Conservation (phyloP, 1,140 invertebrate genomes). For the Tetranychus urticae region DNA sequence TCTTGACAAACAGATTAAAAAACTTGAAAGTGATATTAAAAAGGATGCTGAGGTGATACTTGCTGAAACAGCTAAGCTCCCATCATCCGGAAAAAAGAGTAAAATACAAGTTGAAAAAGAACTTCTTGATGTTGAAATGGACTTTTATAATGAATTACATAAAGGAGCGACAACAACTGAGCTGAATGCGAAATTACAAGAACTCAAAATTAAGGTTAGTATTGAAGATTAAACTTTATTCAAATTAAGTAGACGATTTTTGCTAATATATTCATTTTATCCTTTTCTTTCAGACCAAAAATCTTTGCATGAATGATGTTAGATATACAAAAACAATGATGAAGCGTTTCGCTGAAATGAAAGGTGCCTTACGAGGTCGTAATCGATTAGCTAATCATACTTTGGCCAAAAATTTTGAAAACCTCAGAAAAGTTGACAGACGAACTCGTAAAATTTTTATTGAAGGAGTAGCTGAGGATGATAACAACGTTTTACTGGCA, state of each 20-base stretch:
- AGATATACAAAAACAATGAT: neutral
- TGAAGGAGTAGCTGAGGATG: conserved; percentile 45
- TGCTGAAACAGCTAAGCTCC: neutral
- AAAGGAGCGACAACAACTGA: conserved; percentile 46
- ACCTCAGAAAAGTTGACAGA: conserved; percentile 34
- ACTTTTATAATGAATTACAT: conserved; percentile 57
- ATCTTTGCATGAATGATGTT: conserved; percentile 16
- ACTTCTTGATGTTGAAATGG: conserved; percentile 61
- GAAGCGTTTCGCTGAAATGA: conserved; percentile 6
- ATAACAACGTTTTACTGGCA: conserved; percentile 36
- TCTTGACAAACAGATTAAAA: neutral
- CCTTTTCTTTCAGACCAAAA: conserved; percentile 15
- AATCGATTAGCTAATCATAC: conserved; percentile 8
- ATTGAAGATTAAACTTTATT: neutral
- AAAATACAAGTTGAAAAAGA: conserved; percentile 42
- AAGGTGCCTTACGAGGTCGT: conserved; percentile 6
- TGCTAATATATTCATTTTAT: neutral
- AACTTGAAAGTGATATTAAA: neutral
- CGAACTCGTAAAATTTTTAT: conserved; percentile 50
- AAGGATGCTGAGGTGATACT: neutral
- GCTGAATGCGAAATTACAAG: conserved; percentile 39
- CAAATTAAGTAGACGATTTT: neutral
- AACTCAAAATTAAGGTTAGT: conserved; percentile 38
- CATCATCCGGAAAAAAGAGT: neutral
- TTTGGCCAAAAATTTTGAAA: conserved; percentile 27